Conservation (phyloP, 2,888 invertebrate species). For the Cetonia aurata region DNA sequence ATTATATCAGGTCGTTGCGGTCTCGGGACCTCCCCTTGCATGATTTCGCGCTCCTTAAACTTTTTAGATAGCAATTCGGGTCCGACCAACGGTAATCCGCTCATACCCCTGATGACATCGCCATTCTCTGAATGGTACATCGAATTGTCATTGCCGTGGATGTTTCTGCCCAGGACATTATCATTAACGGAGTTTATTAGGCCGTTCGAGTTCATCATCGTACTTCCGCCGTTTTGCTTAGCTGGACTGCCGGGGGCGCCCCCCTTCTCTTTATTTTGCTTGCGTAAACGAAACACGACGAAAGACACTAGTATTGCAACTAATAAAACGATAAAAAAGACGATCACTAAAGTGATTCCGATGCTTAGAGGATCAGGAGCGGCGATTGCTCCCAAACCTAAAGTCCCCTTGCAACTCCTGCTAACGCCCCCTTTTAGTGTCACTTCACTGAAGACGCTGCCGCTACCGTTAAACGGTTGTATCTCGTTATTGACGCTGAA, state of each 20-base stretch:
- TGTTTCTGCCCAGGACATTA: slow-evolving; percentile 75
- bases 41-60: slow-evolving; percentile 88
- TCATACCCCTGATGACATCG: slow-evolving; percentile 81
- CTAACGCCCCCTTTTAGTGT: slow-evolving; percentile 79
- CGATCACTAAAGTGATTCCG: slow-evolving; percentile 92
- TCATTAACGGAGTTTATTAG: slow-evolving; percentile 77
- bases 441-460: slow-evolving; percentile 82
- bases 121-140: slow-evolving; percentile 81
- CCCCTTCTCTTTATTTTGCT: slow-evolving; percentile 88
- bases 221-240: slow-evolving; percentile 82
- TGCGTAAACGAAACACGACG: slow-evolving; percentile 89
- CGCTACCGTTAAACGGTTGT: slow-evolving; percentile 90
- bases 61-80: slow-evolving; percentile 91
- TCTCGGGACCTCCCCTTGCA: slow-evolving; percentile 77
- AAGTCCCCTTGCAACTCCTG: slow-evolving; percentile 80
- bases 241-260: slow-evolving; percentile 76
- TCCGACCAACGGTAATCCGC: slow-evolving; percentile 82
- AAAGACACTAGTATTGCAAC: slow-evolving; percentile 92
- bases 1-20: slow-evolving; percentile 95
- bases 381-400: slow-evolving; percentile 82
- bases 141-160: slow-evolving; percentile 78
- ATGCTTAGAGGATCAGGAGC: slow-evolving; percentile 91
- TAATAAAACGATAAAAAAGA: slow-evolving; percentile 91
- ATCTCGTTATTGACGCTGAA: slow-evolving; percentile 91
- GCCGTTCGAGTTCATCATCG: slow-evolving; percentile 78